These are phyloP conservation scores for Peromyscus californicus DNA, from an alignment of 2,113 vertebrate genomes.

Conservation along the genomic window DNA sequence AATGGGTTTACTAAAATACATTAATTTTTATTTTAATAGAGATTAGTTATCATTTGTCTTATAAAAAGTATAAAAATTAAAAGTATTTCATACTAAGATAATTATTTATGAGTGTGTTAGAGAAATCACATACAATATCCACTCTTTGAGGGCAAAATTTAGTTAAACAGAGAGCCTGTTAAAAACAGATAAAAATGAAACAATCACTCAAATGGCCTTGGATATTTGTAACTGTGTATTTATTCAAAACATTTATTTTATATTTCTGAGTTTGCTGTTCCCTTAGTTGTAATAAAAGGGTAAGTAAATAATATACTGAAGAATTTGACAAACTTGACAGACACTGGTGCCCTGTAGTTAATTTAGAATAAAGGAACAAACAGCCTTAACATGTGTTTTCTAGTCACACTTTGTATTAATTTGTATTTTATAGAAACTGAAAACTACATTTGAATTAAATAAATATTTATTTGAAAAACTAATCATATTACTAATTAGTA, in stretches of 20 bases:
- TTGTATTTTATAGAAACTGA: neutral
- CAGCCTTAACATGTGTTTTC: neutral
- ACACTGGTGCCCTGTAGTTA: neutral
- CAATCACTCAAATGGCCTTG: neutral
- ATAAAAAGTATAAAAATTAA: neutral
- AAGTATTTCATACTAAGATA: neutral
- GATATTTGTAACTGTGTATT: neutral
- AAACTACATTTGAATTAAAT: neutral
- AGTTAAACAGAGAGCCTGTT: neutral
- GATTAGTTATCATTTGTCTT: neutral
- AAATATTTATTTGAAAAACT: neutral
- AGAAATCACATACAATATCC: neutral
- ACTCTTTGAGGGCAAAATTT: neutral
- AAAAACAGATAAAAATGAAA: neutral
- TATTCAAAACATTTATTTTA: constrained; percentile 8
- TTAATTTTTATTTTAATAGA: neutral
- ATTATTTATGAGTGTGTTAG: constrained; percentile 3
- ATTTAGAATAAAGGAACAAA: neutral
- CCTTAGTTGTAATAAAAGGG: neutral
- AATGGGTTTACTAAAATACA: neutral
- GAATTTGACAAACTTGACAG: neutral
- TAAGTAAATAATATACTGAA: constrained; percentile 16
- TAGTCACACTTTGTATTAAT: neutral
- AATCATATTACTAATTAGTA: neutral
- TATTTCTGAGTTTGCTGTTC: neutral